Evolutionary conservation across 1,140 invertebrate species (phyloP).

Genomic region (Colletes gigas): DNA sequence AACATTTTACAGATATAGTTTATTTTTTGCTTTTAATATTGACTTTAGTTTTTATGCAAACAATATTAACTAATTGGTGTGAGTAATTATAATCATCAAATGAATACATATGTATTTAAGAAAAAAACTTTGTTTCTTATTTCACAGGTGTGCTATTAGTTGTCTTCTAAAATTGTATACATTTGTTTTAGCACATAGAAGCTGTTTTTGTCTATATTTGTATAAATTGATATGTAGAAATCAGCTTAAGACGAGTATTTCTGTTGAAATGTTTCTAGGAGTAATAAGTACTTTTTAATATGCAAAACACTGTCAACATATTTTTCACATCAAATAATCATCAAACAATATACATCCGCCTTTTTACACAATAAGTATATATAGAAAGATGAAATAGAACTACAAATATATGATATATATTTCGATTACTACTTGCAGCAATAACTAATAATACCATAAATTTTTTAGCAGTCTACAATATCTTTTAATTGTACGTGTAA

Average conservation of each 20-base stretch:
- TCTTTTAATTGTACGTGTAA: constrained; percentile 24
- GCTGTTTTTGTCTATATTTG: neutral
- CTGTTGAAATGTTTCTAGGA: constrained; percentile 4
- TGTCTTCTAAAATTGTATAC: neutral
- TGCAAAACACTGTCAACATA: constrained; percentile 46
- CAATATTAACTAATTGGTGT: neutral
- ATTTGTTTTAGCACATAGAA: constrained; percentile 9
- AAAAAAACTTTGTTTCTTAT: constrained; percentile 1
- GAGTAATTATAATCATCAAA: neutral
- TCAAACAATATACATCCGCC: constrained; percentile 67
- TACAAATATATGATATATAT: constrained; percentile 9
- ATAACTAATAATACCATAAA: neutral
- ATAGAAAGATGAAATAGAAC: neutral
- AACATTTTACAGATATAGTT: neutral
- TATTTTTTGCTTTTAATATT: neutral
- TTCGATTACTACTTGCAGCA: neutral
- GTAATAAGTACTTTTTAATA: constrained; percentile 15
- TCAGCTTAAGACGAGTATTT: constrained; percentile 9
- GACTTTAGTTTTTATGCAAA: neutral
- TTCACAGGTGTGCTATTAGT: constrained; percentile 7
- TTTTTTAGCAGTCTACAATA: constrained; percentile 3
- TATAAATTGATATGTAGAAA: constrained; percentile 1
- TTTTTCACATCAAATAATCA: constrained; percentile 54
- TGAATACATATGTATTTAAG: neutral
- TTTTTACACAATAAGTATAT: constrained; percentile 60